Evolutionary conservation across 1,140 invertebrate species (phyloP), one percentile per base, ranked within the genome.

Genomic region (Ostrea denselamellosa): DNA sequence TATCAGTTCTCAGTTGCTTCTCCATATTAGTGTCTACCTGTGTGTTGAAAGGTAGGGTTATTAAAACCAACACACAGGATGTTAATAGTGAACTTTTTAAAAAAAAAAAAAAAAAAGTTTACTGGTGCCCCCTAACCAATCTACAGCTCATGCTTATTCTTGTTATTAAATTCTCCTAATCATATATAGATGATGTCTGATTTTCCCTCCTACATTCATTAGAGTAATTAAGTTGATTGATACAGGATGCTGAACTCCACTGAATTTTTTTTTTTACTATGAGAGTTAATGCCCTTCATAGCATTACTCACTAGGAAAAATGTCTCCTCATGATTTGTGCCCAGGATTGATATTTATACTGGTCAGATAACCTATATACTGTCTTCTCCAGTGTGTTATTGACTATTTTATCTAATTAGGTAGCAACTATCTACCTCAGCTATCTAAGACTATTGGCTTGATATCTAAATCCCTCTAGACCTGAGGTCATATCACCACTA

Each of bases 361-460:
- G 68, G 68, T 77, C 68, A 77, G 68, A 77, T 77, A 77, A 77
- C 68, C 68, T 77, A 77, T 77, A 14, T 34, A 77, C 28, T 77
- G 25, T 68, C 65, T 68, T 68, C 65, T 68, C 9, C 19, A 68
- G 65, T 28, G 68, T 77, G 68, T 77, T 77, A 77, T 77, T 77
- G 68, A 77, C 68, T 77, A 25, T 77, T 77, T 77, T 77, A 77
- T 77, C 68, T 77, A 77, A 77, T 77, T 62, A 62, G 58, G 28
- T 77, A 77, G 68, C 68, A 77, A 77, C 68, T 77, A 77, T 77
- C 68, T 77, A 77, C 68, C 68, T 77, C 25, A 12, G 22, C 68
- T 77, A 77, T 77, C 68, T 77, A 34, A 77, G 68, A 77, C 68
- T 77, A 77, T 9, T 77, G 68, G 68, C 17, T 17, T 77, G 68